These are phyloP conservation scores for Nylanderia fulva DNA, from an alignment of 1,140 invertebrate genomes.

Conservation along the genomic window DNA sequence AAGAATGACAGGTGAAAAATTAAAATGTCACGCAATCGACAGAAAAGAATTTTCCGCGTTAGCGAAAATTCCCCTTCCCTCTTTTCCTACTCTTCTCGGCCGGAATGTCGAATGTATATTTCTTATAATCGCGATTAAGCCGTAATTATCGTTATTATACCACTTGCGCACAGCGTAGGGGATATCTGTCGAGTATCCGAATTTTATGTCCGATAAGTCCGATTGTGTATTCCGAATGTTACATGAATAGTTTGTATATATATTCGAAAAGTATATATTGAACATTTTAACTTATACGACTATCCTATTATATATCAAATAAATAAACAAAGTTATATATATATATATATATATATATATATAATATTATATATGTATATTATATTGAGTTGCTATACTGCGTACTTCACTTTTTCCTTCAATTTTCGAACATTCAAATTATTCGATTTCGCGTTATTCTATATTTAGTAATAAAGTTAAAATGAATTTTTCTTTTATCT, in stretches of 20 bases:
- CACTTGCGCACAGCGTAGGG: slow-evolving; percentile 28
- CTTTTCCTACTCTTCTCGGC: background rate
- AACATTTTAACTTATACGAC: slow-evolving; percentile 46
- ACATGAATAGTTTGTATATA: slow-evolving; percentile 51
- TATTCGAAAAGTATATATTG: slow-evolving; percentile 52
- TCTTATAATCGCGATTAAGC: slow-evolving; percentile 17
- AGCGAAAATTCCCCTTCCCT: background rate
- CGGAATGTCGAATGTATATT: slow-evolving; percentile 36
- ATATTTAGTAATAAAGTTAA: too few species aligned
- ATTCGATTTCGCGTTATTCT: too few species aligned
- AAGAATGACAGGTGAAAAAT: slow-evolving; percentile 10
- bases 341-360: background rate
- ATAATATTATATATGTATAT: background rate
- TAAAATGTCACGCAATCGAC: background rate
- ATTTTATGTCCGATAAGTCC: slow-evolving; percentile 52
- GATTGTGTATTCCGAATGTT: slow-evolving; percentile 45
- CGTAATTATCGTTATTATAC: slow-evolving; percentile 37
- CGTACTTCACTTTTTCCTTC: too few species aligned
- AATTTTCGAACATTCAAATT: too few species aligned
- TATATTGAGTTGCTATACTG: background rate
- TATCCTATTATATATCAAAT: slow-evolving; percentile 31
- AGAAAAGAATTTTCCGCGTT: background rate
- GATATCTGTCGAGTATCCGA: slow-evolving; percentile 43
- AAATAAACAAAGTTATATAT: slow-evolving; percentile 27
- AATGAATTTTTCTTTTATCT: too few species aligned